Conservation (phyloP, 2,797 vertebrate genomes). For the Myotis vivesi region DNA sequence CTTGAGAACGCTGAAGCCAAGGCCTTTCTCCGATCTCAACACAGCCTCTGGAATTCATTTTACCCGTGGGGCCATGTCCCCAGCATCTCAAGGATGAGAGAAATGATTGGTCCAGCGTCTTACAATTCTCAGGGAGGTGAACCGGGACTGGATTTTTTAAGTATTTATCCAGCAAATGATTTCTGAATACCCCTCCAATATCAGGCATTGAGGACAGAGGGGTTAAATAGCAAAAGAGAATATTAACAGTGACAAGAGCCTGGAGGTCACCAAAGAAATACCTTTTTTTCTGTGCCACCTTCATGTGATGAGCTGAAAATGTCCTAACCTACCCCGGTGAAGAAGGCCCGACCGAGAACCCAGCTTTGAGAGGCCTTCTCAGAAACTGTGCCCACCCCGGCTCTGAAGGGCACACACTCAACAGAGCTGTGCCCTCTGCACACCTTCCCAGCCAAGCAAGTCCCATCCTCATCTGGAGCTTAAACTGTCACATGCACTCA, state of each 20-base stretch:
- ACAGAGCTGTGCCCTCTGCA: not conserved
- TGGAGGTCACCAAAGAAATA: not conserved
- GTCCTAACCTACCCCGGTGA: not conserved
- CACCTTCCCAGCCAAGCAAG: not conserved
- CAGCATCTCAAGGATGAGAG: not conserved
- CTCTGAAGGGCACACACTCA: slow-evolving; percentile 36
- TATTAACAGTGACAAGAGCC: not conserved
- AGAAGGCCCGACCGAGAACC: not conserved
- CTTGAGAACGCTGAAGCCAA: not conserved
- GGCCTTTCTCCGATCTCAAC: not conserved
- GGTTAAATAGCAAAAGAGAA: not conserved
- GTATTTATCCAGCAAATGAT: not conserved
- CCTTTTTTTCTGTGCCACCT: not conserved
- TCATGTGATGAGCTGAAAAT: not conserved
- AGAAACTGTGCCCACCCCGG: not conserved
- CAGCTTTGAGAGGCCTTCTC: not conserved
- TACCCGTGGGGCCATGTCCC: not conserved
- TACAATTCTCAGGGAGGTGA: not conserved
- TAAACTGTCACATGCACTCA: slow-evolving; percentile 74
- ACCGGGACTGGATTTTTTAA: not conserved
- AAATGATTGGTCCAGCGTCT: not conserved
- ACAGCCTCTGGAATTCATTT: not conserved
- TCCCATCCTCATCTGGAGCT: not conserved
- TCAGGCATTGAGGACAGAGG: not conserved
- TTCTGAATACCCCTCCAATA: not conserved